Conservation (phyloP, 1,140 invertebrate species). For the Phortica variegata region DNA sequence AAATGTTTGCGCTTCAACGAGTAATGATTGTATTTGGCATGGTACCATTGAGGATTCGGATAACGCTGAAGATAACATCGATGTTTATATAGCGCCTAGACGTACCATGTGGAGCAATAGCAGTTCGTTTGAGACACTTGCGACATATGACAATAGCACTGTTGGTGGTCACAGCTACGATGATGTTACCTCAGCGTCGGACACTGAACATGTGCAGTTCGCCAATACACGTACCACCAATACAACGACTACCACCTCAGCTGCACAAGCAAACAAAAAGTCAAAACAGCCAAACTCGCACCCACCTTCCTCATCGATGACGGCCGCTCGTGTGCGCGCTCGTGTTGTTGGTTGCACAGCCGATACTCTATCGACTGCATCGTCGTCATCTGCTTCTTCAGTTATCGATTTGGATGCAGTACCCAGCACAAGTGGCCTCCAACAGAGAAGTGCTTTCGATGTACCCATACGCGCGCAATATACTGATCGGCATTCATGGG, state of each 20-base stretch:
- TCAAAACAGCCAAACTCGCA: slow-evolving; percentile 22
- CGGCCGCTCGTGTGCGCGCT: not conserved
- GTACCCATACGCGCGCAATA: no score
- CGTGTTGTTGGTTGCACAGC: not conserved
- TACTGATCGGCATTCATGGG: no score
- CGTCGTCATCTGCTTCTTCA: slow-evolving; percentile 17
- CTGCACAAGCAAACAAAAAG: slow-evolving; percentile 36
- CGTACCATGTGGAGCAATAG: slow-evolving; percentile 22
- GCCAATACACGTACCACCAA: slow-evolving; percentile 50
- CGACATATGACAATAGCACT: slow-evolving; percentile 6
- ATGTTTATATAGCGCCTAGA: no score
- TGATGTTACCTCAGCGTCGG: slow-evolving; percentile 43
- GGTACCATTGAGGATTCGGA: slow-evolving; percentile 1
- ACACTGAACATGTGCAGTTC: slow-evolving; percentile 47
- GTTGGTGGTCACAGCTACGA: slow-evolving; percentile 18
- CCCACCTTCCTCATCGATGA: slow-evolving; percentile 6
- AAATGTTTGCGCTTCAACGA: no score
- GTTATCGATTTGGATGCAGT: slow-evolving; percentile 32
- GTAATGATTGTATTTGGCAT: not conserved
- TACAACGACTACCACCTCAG: slow-evolving; percentile 48
- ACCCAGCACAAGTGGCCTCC: slow-evolving; percentile 40
- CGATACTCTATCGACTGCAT: slow-evolving; percentile 3
- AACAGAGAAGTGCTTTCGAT: slow-evolving; percentile 14
- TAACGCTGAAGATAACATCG: slow-evolving; percentile 4
- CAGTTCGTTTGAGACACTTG: slow-evolving; percentile 29